Percentiles rank a stretch among this genome's conserved stretches.
Evolutionary conservation across 2,113 vertebrate genomes (phyloP).

Genomic region (Nyctibius bracteatus): DNA sequence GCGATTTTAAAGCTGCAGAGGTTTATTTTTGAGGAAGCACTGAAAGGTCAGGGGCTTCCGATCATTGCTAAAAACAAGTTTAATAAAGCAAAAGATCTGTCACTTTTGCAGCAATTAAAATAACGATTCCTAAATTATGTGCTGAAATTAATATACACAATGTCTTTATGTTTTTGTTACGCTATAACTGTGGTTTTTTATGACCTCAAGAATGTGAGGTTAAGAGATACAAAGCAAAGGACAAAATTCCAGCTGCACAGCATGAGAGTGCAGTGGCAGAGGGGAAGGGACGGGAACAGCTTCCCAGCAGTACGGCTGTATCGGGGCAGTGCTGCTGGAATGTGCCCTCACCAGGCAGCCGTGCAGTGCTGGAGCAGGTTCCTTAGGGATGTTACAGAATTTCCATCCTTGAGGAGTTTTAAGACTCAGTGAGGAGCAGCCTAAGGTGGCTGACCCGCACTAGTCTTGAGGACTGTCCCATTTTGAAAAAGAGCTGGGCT

Average conservation of each 20-base stretch:
- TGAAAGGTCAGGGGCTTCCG: neutral
- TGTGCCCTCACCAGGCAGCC: neutral
- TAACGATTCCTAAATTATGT: no score
- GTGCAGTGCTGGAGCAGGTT: no score
- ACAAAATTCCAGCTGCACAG: neutral
- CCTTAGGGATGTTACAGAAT: neutral
- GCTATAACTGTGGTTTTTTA: neutral
- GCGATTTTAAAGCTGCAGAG: conserved; percentile 72
- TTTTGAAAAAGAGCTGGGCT: neutral
- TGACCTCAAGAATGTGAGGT: neutral
- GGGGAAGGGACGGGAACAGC: neutral
- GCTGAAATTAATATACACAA: neutral
- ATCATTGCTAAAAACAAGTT: neutral
- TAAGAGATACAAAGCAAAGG: neutral
- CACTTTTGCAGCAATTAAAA: neutral
- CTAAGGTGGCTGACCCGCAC: neutral
- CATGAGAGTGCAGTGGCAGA: rapidly evolving
- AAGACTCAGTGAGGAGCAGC: neutral
- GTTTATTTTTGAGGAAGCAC: neutral
- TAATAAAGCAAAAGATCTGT: neutral
- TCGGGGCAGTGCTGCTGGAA: neutral
- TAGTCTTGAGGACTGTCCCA: rapidly evolving
- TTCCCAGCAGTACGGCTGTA: neutral
- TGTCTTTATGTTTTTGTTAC: neutral
- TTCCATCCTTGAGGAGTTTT: neutral